A percentile compares a stretch with the other conserved stretches of the same genome.
Evolutionary conservation across 2,888 invertebrate species (phyloP).

Genomic region (Mythimna lalbum): DNA sequence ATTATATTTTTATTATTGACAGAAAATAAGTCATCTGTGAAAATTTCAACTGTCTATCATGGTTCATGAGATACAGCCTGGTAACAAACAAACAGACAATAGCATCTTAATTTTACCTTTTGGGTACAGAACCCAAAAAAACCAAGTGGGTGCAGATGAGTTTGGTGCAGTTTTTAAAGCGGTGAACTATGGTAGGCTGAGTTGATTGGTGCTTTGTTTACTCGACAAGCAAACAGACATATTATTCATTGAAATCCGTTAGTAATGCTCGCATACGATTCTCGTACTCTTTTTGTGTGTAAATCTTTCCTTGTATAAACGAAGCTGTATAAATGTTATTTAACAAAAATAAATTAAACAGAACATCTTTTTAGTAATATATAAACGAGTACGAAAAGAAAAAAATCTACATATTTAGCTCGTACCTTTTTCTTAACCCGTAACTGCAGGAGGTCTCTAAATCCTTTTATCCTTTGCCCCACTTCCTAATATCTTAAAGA

Average conservation of each 20-base stretch:
- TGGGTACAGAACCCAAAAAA: no score
- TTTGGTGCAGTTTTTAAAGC: no score
- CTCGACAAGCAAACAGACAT: neutral
- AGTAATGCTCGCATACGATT: neutral
- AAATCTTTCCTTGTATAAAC: neutral
- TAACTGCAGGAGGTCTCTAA: conserved; percentile 29
- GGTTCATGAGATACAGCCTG: no score
- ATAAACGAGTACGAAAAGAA: conserved; percentile 12
- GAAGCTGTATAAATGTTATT: neutral
- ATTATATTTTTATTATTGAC: no score
- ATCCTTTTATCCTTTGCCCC: conserved; percentile 40
- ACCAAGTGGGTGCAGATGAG: no score
- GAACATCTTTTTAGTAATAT: conserved; percentile 10
- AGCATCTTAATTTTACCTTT: no score
- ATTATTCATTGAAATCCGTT: neutral
- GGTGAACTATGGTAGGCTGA: neutral
- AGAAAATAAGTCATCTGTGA: no score
- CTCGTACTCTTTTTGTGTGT: neutral
- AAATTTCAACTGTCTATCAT: no score
- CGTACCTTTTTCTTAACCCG: conserved; percentile 13
- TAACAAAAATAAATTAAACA: neutral
- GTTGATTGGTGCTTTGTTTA: neutral
- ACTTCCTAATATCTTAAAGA: conserved; percentile 49
- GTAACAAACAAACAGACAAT: no score
- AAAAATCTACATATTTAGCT: conserved; percentile 13